Conservation (phyloP, 1,140 invertebrate genomes). For the Diorhabda carinulata region DNA sequence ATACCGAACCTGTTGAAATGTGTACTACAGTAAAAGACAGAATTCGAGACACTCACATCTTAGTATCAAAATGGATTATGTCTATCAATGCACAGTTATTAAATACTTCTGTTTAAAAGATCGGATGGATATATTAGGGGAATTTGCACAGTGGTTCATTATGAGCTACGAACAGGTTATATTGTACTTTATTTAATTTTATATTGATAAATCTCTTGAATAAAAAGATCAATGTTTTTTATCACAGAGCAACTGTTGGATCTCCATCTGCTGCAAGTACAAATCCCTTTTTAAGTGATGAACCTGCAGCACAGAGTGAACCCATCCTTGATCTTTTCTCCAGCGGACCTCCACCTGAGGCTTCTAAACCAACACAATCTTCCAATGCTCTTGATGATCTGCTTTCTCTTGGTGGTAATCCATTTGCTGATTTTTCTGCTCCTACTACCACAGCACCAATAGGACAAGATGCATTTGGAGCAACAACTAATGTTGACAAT, state of each 20-base stretch:
- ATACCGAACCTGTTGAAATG: too few relatives aligned
- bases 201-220: too few relatives aligned
- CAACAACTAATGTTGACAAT: conserved; percentile 11
- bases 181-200: too few relatives aligned
- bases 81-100: too few relatives aligned
- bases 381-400: conserved; percentile 84
- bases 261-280: conserved; percentile 69
- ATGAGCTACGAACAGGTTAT: too few relatives aligned
- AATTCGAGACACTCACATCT: too few relatives aligned
- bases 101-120: too few relatives aligned
- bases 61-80: too few relatives aligned
- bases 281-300: conserved; percentile 79
- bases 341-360: conserved; percentile 42
- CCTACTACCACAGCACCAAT: conserved; percentile 49
- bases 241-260: conserved; percentile 71
- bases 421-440: conserved; percentile 38
- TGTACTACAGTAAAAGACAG: too few relatives aligned
- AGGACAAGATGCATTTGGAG: conserved; percentile 25
- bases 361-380: conserved; percentile 34
- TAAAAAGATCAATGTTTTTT: background rate
- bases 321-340: conserved; percentile 79
- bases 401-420: conserved; percentile 63
- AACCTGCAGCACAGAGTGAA: conserved; percentile 51
- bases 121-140: too few relatives aligned
- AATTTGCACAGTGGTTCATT: too few relatives aligned